These are phyloP conservation scores for Phodopus roborovskii DNA, from an alignment of 2,113 vertebrate species.

Conservation along the genomic window DNA sequence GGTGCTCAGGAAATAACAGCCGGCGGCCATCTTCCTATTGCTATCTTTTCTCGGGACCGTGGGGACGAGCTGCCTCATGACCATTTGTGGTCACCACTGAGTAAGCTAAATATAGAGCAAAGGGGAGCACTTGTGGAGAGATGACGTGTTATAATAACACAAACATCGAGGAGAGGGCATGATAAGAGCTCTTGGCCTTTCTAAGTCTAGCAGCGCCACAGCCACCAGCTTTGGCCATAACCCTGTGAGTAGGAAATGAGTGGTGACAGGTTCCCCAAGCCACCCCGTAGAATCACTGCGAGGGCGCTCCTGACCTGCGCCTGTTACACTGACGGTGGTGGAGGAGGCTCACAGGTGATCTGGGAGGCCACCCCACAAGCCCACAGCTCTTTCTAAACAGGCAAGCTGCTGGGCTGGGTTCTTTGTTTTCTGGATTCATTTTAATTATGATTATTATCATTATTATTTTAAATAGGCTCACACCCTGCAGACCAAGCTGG, in stretches of 20 bases:
- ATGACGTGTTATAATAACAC: not conserved
- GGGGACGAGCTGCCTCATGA: slow-evolving; percentile 21
- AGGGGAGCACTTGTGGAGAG: not conserved
- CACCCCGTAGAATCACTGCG: fast-evolving
- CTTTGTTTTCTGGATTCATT: not conserved
- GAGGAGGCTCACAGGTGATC: not conserved
- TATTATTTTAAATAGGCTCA: not conserved
- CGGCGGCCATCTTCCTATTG: not conserved
- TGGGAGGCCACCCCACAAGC: not conserved
- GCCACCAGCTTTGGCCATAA: not conserved
- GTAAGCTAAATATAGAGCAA: slow-evolving; percentile 60
- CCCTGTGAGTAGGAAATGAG: not conserved
- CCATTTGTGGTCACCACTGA: slow-evolving; percentile 23
- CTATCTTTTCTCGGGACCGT: not conserved
- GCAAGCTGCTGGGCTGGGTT: not conserved
- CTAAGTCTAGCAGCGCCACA: not conserved
- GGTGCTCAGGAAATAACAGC: not conserved
- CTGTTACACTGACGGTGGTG: not conserved
- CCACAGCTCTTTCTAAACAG: not conserved
- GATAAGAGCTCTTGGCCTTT: slow-evolving; percentile 34
- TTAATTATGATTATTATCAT: not conserved
- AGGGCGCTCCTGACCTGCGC: not conserved
- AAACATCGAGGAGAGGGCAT: not conserved
- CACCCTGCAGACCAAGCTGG: not conserved
- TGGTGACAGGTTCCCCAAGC: not conserved